Percentiles rank a stretch among this genome's conserved stretches.
Conservation (phyloP, 2,113 vertebrate genomes). For the Grammomys surdaster region DNA sequence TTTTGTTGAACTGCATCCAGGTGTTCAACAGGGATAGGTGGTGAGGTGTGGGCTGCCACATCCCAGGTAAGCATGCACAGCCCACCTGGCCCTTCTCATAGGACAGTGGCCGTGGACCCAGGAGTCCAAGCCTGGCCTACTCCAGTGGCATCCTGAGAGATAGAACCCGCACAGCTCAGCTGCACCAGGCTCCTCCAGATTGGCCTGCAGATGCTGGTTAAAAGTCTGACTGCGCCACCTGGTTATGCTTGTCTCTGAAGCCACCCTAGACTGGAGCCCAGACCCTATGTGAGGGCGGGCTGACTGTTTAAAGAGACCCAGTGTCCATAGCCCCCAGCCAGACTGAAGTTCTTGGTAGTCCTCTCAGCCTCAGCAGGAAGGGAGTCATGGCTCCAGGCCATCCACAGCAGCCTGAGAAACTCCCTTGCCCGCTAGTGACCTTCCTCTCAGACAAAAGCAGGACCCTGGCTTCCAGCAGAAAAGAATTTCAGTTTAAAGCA, state of each 20-base stretch:
- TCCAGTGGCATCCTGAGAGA: background rate
- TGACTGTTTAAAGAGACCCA: background rate
- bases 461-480: background rate
- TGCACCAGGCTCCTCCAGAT: background rate
- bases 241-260: rapidly evolving
- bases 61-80: background rate
- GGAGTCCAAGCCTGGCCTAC: background rate
- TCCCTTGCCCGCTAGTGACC: background rate
- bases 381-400: background rate
- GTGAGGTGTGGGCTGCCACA: background rate
- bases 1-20: background rate
- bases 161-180: background rate
- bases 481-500: background rate
- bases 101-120: no score
- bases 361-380: background rate
- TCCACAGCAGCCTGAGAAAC: background rate
- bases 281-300: background rate
- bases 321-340: no score
- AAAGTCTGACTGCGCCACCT: background rate
- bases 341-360: background rate
- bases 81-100: background rate
- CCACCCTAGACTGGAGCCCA: background rate
- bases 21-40: background rate
- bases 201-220: background rate
- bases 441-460: background rate